Conservation (phyloP, 2,113 vertebrate genomes). For the Heterotilapia buettikoferi region DNA sequence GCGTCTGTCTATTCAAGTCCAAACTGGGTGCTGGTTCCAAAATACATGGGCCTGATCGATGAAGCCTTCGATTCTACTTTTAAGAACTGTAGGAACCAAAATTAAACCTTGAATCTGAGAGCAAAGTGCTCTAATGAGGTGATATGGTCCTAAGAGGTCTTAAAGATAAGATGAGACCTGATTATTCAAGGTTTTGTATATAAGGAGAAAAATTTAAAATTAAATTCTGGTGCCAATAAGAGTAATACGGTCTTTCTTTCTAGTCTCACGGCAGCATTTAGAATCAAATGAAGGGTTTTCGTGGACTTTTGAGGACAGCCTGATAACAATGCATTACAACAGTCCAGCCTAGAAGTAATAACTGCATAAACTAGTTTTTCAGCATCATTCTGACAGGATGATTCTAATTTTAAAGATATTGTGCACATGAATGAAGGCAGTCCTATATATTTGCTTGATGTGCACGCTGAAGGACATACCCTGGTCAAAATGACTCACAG, state of each 20-base stretch:
- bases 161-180: not conserved
- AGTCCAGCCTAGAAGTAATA: not conserved
- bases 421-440: not conserved
- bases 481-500: not conserved
- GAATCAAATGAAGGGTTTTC: not conserved
- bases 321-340: not conserved
- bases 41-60: not conserved
- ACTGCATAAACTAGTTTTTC: not conserved
- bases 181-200: not conserved
- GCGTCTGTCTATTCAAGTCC: not conserved
- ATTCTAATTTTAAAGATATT: not conserved
- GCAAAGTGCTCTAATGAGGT: not conserved
- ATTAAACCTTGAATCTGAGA: not conserved
- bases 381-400: not conserved
- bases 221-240: not conserved
- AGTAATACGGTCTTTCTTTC: not conserved
- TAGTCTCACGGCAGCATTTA: not conserved
- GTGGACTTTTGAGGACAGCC: not conserved
- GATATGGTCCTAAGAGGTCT: not conserved
- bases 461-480: not conserved
- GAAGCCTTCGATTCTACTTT: not conserved
- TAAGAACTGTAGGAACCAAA: not conserved
- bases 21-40: not conserved
- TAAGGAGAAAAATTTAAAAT: not conserved
- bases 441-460: not conserved